Conservation (phyloP, 2,113 vertebrate genomes). For the Larimichthys polyactis region DNA sequence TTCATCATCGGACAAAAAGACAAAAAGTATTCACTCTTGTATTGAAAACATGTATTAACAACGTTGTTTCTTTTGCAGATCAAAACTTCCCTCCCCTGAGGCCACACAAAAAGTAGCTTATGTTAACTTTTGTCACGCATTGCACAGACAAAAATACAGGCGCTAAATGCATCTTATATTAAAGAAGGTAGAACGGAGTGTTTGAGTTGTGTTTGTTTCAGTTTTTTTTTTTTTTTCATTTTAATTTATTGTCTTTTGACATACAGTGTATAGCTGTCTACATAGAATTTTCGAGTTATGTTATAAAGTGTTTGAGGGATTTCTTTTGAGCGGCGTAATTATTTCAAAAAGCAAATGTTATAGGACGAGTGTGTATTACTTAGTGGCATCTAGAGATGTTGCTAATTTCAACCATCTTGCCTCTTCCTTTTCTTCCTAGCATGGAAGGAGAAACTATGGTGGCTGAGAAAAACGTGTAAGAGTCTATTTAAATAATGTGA, state of each 20-base stretch:
- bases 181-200: background rate
- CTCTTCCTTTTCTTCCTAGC: too few relatives aligned
- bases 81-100: too few relatives aligned
- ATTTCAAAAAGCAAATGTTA: background rate
- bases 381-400: too few relatives aligned
- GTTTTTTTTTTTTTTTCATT: background rate
- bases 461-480: too few relatives aligned
- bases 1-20: too few relatives aligned
- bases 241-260: background rate
- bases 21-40: too few relatives aligned
- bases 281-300: background rate
- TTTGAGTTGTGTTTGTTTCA: background rate
- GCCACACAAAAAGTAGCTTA: background rate
- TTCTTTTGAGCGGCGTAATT: background rate
- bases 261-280: background rate
- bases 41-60: too few relatives aligned
- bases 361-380: background rate
- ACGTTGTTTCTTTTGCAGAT: too few relatives aligned
- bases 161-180: background rate
- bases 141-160: background rate
- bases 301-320: background rate
- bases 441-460: too few relatives aligned
- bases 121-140: background rate
- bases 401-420: too few relatives aligned
- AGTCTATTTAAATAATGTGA: too few relatives aligned